Percentiles rank a stretch among this genome's conserved stretches.
Conservation (phyloP, 2,888 invertebrate genomes). For the Crepidodera aurea region DNA sequence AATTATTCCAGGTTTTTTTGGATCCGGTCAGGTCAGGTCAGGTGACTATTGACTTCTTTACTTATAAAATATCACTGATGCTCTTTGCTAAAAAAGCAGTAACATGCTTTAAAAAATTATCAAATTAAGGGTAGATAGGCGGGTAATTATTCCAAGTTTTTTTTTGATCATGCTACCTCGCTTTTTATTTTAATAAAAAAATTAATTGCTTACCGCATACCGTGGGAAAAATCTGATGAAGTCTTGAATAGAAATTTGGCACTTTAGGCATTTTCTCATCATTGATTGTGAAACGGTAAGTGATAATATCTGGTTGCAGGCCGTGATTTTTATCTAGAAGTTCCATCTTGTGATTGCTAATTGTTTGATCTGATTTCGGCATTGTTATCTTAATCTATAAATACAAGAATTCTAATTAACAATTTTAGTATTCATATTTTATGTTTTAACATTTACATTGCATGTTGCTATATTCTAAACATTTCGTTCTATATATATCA, state of each 20-base stretch:
- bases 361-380: conserved; percentile 21
- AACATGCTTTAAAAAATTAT: too few relatives aligned
- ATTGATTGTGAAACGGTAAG: conserved; percentile 15
- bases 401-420: not conserved
- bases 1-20: too few relatives aligned
- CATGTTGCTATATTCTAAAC: too few relatives aligned
- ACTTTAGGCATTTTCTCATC: not conserved
- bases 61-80: too few relatives aligned
- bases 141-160: too few relatives aligned
- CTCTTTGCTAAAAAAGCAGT: too few relatives aligned
- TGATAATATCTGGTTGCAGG: conserved; percentile 12
- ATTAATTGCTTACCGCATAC: conserved; percentile 21
- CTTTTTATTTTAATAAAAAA: too few relatives aligned
- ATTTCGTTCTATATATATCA: too few relatives aligned
- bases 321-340: conserved; percentile 18
- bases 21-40: too few relatives aligned
- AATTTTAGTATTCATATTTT: not conserved
- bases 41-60: too few relatives aligned
- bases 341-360: conserved; percentile 18
- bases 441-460: not conserved
- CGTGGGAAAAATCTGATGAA: conserved; percentile 15
- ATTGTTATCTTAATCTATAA: conserved; percentile 22
- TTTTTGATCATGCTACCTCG: too few relatives aligned
- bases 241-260: not conserved
- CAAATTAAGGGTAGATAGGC: too few relatives aligned